Percentiles rank a stretch among this genome's conserved stretches.
These are phyloP conservation scores for Sylvietta virens DNA, from an alignment of 2,113 vertebrate genomes.

Conservation along the genomic window DNA sequence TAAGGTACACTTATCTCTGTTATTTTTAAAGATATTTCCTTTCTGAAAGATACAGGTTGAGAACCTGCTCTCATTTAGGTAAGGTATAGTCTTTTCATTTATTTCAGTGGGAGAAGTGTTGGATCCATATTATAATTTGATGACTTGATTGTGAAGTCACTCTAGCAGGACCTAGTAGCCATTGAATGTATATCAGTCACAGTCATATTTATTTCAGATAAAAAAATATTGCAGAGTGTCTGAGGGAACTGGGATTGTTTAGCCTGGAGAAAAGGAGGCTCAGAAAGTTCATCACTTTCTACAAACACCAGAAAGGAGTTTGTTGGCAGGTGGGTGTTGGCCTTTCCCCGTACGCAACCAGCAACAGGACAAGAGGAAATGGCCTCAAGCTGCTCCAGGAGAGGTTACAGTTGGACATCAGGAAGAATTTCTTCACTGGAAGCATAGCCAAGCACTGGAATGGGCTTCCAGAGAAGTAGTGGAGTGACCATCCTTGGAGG, in stretches of 20 bases:
- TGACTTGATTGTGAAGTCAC: not conserved
- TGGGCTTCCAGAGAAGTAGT: not conserved
- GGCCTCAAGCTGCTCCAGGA: not conserved
- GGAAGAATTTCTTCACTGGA: not conserved
- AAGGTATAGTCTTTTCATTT: not conserved
- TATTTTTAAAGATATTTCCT: not conserved
- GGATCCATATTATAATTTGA: not conserved
- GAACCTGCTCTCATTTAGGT: not conserved
- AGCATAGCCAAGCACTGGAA: not conserved
- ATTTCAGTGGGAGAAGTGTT: not conserved
- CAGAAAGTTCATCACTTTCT: not conserved
- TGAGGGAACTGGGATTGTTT: not conserved
- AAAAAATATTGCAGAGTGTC: not conserved
- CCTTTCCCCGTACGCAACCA: not conserved
- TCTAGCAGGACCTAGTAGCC: not conserved
- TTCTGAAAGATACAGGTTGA: not conserved
- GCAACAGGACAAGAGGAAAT: not conserved
- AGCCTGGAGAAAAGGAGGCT: not conserved
- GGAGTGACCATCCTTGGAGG: rapidly evolving
- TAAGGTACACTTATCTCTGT: not conserved
- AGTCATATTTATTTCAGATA: not conserved
- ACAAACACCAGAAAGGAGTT: not conserved
- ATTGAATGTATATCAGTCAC: not conserved
- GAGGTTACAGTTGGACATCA: not conserved
- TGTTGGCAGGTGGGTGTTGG: not conserved